Evolutionary conservation across 2,888 invertebrate species (phyloP).

Genomic region (Ophion slaviceki): DNA sequence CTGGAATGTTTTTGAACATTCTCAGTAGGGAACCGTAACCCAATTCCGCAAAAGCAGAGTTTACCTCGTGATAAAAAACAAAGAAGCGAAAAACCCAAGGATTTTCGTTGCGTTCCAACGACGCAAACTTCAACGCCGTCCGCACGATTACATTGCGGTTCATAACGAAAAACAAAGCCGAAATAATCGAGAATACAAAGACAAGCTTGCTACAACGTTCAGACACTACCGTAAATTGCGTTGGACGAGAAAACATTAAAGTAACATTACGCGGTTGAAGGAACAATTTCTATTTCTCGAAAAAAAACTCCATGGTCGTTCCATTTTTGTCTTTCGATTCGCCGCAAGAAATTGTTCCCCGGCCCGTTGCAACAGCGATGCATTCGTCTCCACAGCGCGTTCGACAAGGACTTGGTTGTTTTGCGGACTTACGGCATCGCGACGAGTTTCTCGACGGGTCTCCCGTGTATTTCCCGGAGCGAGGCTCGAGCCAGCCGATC

Average conservation of each 20-base stretch:
- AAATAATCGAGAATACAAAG: neutral
- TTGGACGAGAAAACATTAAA: neutral
- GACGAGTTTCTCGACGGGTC: constrained; percentile 37
- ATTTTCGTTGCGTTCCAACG: neutral
- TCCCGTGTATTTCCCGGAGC: constrained; percentile 25
- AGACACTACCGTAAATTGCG: neutral
- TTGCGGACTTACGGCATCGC: constrained; percentile 60
- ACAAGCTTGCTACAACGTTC: neutral
- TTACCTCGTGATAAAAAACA: neutral
- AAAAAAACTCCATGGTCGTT: neutral
- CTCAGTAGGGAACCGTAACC: neutral
- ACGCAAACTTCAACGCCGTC: neutral
- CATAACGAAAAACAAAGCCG: too few species aligned
- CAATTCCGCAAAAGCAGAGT: neutral
- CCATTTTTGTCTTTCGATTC: too few species aligned
- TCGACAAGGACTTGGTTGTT: neutral
- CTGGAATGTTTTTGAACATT: neutral
- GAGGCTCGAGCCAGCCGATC: neutral
- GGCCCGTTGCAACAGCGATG: too few species aligned
- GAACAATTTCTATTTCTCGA: neutral
- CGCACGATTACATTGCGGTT: too few species aligned
- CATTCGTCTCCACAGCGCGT: neutral
- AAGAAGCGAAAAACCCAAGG: neutral
- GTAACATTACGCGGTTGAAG: neutral
- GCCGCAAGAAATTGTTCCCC: too few species aligned